phyloP scores from a whole-genome alignment of 2,797 vertebrate species.

The Spinus pinus region DNA sequence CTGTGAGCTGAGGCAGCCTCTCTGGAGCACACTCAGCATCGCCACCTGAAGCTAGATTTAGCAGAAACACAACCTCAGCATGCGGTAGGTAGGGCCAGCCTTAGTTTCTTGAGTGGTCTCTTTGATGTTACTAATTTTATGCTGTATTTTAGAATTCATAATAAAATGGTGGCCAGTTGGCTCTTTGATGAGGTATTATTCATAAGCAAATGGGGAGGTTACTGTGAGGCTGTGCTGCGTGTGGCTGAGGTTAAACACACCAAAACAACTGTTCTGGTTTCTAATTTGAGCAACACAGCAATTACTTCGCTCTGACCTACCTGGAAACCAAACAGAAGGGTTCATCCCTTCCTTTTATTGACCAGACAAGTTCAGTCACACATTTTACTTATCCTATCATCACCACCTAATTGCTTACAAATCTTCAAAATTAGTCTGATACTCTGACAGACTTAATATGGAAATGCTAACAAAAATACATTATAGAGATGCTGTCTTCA shows the following conservation, averaged over 20 bases:
- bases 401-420: slow-evolving; percentile 22
- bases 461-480: not conserved
- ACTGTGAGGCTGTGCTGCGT: not conserved
- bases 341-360: not conserved
- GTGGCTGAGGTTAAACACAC: not conserved
- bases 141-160: not conserved
- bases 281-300: not conserved
- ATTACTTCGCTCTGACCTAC: not conserved
- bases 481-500: not conserved
- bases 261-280: not conserved
- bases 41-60: not conserved
- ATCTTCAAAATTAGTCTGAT: slow-evolving; percentile 2
- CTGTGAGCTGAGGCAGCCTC: not conserved
- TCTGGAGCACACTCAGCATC: not conserved
- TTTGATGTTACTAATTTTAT: slow-evolving; percentile 40
- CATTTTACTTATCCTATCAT: slow-evolving; percentile 6
- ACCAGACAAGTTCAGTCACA: slow-evolving; percentile 7
- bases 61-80: not conserved
- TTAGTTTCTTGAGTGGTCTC: not conserved
- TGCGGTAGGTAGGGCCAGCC: not conserved
- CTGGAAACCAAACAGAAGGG: slow-evolving; percentile 9
- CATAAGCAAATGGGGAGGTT: not conserved
- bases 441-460: not conserved
- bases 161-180: not conserved
- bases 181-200: slow-evolving; percentile 17